These are phyloP conservation scores for Phorcus lineatus DNA, from an alignment of 2,888 invertebrate genomes.

Conservation along the genomic window DNA sequence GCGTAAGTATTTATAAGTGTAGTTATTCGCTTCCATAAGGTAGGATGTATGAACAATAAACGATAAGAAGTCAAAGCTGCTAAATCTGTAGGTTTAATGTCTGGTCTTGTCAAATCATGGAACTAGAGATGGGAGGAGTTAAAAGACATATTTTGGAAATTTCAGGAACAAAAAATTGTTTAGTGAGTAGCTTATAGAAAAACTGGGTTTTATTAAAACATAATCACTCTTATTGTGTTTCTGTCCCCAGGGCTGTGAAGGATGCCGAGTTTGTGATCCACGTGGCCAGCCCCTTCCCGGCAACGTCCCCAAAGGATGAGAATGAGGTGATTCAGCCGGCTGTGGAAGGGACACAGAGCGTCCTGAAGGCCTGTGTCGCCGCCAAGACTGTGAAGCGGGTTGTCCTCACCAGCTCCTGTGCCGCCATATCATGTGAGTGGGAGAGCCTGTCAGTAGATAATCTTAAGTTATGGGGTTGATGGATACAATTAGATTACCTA, in stretches of 20 bases:
- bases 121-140: too few species aligned
- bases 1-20: constrained; percentile 49
- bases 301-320: constrained; percentile 71
- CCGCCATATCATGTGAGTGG: constrained; percentile 72
- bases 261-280: constrained; percentile 76
- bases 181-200: too few species aligned
- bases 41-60: neutral
- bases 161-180: too few species aligned
- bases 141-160: too few species aligned
- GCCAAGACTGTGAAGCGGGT: constrained; percentile 77
- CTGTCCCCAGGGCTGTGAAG: constrained; percentile 72
- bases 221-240: neutral
- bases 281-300: constrained; percentile 76
- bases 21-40: neutral
- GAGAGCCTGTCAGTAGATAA: too few species aligned
- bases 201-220: too few species aligned
- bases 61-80: too few species aligned
- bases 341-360: constrained; percentile 77
- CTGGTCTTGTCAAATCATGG: too few species aligned
- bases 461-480: too few species aligned
- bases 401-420: constrained; percentile 78
- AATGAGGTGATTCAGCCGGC: constrained; percentile 76
- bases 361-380: constrained; percentile 76
- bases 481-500: too few species aligned
- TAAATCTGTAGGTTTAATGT: neutral